A percentile compares a stretch with the other conserved stretches of the same genome.
phyloP scores from a whole-genome alignment of 2,113 vertebrate genomes.

The Jacana jacana region DNA sequence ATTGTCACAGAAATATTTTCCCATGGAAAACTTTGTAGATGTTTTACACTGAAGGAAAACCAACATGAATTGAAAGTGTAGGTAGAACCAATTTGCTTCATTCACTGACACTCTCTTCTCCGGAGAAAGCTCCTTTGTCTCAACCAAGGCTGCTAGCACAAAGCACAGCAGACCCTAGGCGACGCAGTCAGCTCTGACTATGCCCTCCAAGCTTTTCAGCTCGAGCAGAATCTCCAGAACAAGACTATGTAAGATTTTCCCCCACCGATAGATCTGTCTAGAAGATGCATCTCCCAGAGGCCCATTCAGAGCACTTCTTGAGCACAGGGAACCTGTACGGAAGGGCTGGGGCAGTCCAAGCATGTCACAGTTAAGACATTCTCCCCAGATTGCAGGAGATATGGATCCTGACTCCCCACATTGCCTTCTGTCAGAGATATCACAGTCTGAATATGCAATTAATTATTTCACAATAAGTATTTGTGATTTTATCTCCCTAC shows the following conservation, averaged over 20 bases:
- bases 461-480: not conserved
- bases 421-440: not conserved
- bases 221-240: not conserved
- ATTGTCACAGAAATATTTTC: not conserved
- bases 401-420: not conserved
- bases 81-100: not conserved
- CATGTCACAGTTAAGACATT: not conserved
- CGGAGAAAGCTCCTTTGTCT: not conserved
- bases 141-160: not conserved
- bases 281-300: rapidly evolving
- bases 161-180: not conserved
- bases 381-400: not conserved
- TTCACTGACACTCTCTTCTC: not conserved
- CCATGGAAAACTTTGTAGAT: not conserved
- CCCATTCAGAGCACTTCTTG: not conserved
- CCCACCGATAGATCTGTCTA: not conserved
- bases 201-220: not conserved
- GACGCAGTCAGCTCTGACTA: not conserved
- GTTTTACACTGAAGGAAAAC: not conserved
- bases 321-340: not conserved
- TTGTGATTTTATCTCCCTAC: not conserved
- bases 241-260: rapidly evolving
- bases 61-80: not conserved
- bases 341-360: not conserved
- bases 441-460: not conserved